phyloP scores from a whole-genome alignment of 2,113 vertebrate species.

The Amazona vittata region DNA sequence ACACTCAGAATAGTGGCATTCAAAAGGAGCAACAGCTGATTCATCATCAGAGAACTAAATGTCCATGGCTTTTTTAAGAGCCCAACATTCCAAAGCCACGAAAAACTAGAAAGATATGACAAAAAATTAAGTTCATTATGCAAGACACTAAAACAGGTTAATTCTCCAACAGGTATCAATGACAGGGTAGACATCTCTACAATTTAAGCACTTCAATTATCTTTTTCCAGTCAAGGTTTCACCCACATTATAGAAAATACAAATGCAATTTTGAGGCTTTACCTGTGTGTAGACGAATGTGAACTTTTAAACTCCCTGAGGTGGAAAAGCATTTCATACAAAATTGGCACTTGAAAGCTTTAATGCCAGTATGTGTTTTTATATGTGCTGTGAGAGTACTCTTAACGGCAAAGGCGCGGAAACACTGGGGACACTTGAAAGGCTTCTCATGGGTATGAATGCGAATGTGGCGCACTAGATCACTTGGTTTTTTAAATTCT shows the following conservation, averaged over 20 bases:
- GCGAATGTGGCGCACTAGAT: constrained; percentile 95
- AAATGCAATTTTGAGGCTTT: constrained; percentile 16
- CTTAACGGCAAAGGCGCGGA: constrained; percentile 96
- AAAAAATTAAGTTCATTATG: not conserved
- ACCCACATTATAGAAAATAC: not conserved
- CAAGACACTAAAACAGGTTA: not conserved
- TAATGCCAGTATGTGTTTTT: constrained; percentile 97
- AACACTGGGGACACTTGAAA: constrained; percentile 98
- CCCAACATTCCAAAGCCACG: not conserved
- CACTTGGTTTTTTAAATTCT: constrained; percentile 98
- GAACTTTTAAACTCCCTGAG: constrained; percentile 98
- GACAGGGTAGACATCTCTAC: not conserved
- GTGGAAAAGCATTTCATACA: constrained; percentile 99
- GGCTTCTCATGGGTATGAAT: constrained; percentile 99
- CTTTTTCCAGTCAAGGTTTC: not conserved
- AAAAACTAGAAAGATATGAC: not conserved
- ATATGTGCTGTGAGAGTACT: constrained; percentile 97
- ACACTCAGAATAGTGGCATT: not conserved
- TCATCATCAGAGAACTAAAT: not conserved
- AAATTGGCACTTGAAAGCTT: constrained; percentile 95
- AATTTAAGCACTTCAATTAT: not conserved
- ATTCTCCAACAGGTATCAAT: not conserved
- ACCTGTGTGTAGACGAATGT: constrained; percentile 98
- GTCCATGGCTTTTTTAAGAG: not conserved
- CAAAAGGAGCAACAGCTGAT: not conserved